A percentile compares a stretch with the other conserved stretches of the same genome.
phyloP scores from a whole-genome alignment of 2,797 vertebrate species.

The Microchirus variegatus region DNA sequence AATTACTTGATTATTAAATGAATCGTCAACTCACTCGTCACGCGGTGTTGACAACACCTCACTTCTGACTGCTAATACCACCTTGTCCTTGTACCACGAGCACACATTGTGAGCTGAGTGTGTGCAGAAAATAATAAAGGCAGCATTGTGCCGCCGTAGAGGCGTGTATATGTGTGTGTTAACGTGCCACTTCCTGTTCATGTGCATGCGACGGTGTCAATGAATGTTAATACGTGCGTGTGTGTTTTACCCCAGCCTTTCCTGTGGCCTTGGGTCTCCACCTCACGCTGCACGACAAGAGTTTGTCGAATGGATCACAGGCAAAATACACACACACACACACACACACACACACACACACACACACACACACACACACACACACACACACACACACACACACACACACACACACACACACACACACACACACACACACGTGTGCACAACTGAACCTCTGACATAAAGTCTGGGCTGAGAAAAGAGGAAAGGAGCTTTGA shows the following conservation, averaged over 20 bases:
- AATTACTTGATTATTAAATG: too few relatives aligned
- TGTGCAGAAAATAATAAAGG: constrained; percentile 36
- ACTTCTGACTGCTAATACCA: constrained; percentile 15
- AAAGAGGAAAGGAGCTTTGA: constrained; percentile 41
- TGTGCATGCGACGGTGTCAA: constrained; percentile 37
- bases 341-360: too few relatives aligned
- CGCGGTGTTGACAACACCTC: constrained; percentile 7
- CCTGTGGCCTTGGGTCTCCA: constrained; percentile 2
- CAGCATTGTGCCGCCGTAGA: constrained; percentile 24
- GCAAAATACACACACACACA: constrained; percentile 52
- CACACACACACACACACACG: too few relatives aligned
- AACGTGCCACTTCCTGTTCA: constrained; percentile 43
- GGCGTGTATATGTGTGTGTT: constrained; percentile 12
- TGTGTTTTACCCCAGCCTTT: constrained; percentile 26
- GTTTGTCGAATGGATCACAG: constrained; percentile 43
- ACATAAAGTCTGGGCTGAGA: constrained; percentile 52
- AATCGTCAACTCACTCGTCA: too few relatives aligned
- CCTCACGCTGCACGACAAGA: too few relatives aligned
- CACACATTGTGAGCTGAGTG: constrained; percentile 10
- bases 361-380: too few relatives aligned
- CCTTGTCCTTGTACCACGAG: constrained; percentile 3
- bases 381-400: too few relatives aligned
- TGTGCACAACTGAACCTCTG: constrained; percentile 19
- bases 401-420: too few relatives aligned
- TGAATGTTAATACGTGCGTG: constrained; percentile 22